Evolutionary conservation across 2,888 invertebrate genomes (phyloP).

Genomic region (Autographa gamma): DNA sequence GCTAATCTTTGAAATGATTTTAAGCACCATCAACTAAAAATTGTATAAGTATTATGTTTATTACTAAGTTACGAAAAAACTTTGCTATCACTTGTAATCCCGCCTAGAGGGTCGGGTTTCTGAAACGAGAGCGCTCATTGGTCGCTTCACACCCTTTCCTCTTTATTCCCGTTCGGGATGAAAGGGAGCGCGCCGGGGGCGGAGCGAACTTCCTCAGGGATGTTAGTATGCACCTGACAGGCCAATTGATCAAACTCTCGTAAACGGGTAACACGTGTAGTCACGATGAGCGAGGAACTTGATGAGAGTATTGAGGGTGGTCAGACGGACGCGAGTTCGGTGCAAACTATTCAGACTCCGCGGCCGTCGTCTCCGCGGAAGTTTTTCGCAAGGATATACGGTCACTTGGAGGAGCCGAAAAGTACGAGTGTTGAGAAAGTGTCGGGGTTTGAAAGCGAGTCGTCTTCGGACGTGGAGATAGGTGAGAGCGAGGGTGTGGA

Average conservation of each 20-base stretch:
- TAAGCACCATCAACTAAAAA: neutral
- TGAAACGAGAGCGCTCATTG: slow-evolving; percentile 65
- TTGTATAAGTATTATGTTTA: slow-evolving; percentile 10
- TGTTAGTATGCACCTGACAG: slow-evolving; percentile 74
- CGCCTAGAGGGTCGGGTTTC: slow-evolving; percentile 72
- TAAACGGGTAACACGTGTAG: slow-evolving; percentile 70
- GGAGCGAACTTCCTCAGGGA: slow-evolving; percentile 69
- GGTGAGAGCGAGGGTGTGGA: slow-evolving; percentile 67
- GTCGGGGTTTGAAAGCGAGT: slow-evolving; percentile 75
- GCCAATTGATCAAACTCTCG: slow-evolving; percentile 76
- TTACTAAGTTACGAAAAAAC: slow-evolving; percentile 44
- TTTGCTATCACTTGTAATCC: slow-evolving; percentile 53
- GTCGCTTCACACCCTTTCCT: slow-evolving; percentile 68
- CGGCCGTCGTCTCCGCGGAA: slow-evolving; percentile 93
- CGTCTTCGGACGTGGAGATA: slow-evolving; percentile 85
- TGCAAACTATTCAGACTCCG: slow-evolving; percentile 67
- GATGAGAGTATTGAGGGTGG: slow-evolving; percentile 55
- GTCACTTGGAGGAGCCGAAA: slow-evolving; percentile 90
- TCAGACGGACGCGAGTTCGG: slow-evolving; percentile 63
- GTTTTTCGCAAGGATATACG: slow-evolving; percentile 94
- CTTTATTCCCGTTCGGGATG: slow-evolving; percentile 63
- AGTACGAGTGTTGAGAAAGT: slow-evolving; percentile 60
- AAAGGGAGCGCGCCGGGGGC: slow-evolving; percentile 69
- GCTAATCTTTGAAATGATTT: neutral
- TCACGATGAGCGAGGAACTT: slow-evolving; percentile 68